Base-by-base conservation (phyloP, 2,888 invertebrate species). In the Pristionchus japonicus region DNA sequence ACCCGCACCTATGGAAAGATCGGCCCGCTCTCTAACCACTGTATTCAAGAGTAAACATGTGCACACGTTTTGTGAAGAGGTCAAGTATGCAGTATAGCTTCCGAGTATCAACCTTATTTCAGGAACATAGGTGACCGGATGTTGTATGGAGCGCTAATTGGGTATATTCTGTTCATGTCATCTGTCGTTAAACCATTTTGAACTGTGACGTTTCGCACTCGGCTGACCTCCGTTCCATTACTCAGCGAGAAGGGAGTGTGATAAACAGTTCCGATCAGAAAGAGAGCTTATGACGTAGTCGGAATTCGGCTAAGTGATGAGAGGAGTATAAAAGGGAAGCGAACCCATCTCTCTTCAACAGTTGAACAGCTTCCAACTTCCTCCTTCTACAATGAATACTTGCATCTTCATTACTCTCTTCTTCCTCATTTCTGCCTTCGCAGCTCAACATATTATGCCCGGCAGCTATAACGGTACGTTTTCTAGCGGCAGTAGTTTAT, bases 211-310 rank as follows among this genome's bases (percentile, higher is more conserved):
- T 31, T 64, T 74, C 34, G 37, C 23, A 40, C 40, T 9, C 70
- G 40, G 3, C 20, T 40, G 70, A 74, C 0, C 70, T 40, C 23
- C 20, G 40, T 74, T 74, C 40, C 70, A 74, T 40, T 74, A 74
- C 70, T 74, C 70, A 20, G 23, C 11, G 20, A 74, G 37, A 15
- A 11, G 70, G 7, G 70, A 67, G 70, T 0, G 70, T 1, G 43
- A 74, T 40, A 40, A 34, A 40, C 43, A n/a, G n/a, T n/a, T 34
- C 67, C 67, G 37, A 70, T 70, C 67, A 70, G 67, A 70, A 70
- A 70, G 67, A 70, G 67, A 70, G 11, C 67, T 70, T 70, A 37
- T 70, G 67, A 70, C 67, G 67, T 70, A 70, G 67, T 70, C 37
- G n/a, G 67, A 13, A 34, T 70, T 70, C 6, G 34, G 34, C 67